phyloP scores from a whole-genome alignment of 2,797 vertebrate genomes.

The Choloepus didactylus region DNA sequence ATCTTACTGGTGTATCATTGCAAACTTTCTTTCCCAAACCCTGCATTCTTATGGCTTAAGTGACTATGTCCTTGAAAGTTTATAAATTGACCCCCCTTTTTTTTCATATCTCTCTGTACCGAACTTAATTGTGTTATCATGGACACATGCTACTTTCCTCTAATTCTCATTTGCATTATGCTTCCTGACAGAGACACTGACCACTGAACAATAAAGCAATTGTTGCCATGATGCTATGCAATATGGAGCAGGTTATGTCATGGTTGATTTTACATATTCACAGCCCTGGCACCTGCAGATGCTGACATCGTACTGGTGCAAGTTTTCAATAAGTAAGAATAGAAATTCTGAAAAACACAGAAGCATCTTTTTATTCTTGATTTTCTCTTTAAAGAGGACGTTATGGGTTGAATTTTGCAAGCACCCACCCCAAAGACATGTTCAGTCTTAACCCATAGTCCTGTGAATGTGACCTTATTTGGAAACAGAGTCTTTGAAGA shows the following conservation, averaged over 20 bases:
- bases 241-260: constrained; percentile 75
- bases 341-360: constrained; percentile 23
- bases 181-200: constrained; percentile 60
- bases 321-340: constrained; percentile 77
- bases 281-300: constrained; percentile 72
- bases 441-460: no score
- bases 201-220: constrained; percentile 77
- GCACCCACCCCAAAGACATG: no score
- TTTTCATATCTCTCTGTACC: not conserved
- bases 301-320: constrained; percentile 71
- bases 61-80: not conserved
- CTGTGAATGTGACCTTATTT: no score
- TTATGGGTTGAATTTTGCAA: no score
- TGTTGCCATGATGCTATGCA: constrained; percentile 71
- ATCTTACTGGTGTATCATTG: not conserved
- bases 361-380: not conserved
- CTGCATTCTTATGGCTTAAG: not conserved
- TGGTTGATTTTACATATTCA: constrained; percentile 82
- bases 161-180: constrained; percentile 53
- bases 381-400: not conserved
- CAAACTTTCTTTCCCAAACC: not conserved
- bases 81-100: constrained; percentile 3
- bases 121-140: not conserved
- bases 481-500: no score
- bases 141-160: not conserved